Evolutionary conservation across 1,140 invertebrate species (phyloP).

Genomic region (Philopotamus ludificatus): DNA sequence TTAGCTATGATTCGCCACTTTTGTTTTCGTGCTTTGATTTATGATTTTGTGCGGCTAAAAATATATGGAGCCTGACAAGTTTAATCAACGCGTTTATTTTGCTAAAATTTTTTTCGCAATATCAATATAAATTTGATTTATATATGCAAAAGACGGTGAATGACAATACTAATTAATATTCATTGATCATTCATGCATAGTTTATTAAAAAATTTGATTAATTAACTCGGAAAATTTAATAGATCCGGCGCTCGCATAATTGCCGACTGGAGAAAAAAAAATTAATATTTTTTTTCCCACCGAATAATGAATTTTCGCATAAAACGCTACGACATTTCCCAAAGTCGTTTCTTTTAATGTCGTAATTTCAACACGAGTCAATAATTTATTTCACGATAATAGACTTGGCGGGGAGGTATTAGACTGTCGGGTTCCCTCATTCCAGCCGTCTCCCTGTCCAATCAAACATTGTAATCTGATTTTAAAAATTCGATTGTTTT

Average conservation of each 20-base stretch:
- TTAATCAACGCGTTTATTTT: no score
- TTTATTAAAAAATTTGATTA: constrained; percentile 17
- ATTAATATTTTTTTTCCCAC: background rate
- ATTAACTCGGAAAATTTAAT: constrained; percentile 21
- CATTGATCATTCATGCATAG: background rate
- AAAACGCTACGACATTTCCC: constrained; percentile 18
- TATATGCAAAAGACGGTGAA: no score
- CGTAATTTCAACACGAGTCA: constrained; percentile 31
- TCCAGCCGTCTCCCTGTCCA: constrained; percentile 22
- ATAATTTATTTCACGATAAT: constrained; percentile 32
- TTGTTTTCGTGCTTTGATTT: background rate
- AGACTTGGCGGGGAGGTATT: no score
- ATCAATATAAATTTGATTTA: no score
- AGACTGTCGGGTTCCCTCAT: background rate
- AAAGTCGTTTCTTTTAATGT: constrained; percentile 29
- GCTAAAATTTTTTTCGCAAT: no score
- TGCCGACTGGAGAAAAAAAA: background rate
- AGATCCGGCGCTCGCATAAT: constrained; percentile 2
- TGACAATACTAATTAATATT: no score
- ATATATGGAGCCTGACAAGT: no score
- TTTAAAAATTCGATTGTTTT: constrained; percentile 42
- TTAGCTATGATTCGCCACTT: background rate
- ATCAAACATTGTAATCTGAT: constrained; percentile 41
- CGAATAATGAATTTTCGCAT: constrained; percentile 26
- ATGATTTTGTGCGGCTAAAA: no score